phyloP scores from a whole-genome alignment of 2,113 vertebrate genomes.

The Ammodytes dubius region DNA sequence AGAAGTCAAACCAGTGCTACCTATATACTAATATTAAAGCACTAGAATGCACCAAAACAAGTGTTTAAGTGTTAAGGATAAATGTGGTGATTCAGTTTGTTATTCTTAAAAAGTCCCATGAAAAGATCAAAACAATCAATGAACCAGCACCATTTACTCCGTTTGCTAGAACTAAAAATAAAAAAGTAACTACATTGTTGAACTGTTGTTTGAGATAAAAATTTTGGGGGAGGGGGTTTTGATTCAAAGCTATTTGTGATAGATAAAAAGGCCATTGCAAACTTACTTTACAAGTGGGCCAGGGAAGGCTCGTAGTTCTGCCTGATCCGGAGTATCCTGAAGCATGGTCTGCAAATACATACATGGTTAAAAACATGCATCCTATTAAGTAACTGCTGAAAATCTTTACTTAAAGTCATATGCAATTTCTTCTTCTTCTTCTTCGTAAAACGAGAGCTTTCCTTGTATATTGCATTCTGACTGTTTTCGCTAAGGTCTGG shows the following conservation, averaged over 20 bases:
- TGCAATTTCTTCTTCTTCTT: background rate
- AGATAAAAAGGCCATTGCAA: background rate
- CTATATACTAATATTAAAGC: background rate
- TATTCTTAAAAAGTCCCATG: background rate
- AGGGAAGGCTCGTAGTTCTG: constrained; percentile 92
- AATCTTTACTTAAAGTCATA: background rate
- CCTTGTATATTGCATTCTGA: background rate
- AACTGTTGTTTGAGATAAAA: background rate
- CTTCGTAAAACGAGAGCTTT: too few relatives aligned
- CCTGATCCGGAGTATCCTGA: constrained; percentile 91
- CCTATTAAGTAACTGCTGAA: background rate
- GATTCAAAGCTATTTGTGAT: background rate
- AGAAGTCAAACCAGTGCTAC: background rate
- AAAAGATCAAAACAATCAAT: background rate
- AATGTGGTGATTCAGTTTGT: background rate
- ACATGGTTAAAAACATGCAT: constrained; percentile 13
- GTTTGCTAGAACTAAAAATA: background rate
- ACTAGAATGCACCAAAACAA: background rate
- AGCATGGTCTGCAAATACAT: constrained; percentile 87
- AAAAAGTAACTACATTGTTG: background rate
- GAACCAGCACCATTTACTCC: background rate
- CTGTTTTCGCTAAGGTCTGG: background rate
- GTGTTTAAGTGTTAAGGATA: background rate
- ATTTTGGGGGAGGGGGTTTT: background rate
- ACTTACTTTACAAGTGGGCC: constrained; percentile 95